phyloP scores from a whole-genome alignment of 2,797 vertebrate genomes.

The Nyctibius grandis region DNA sequence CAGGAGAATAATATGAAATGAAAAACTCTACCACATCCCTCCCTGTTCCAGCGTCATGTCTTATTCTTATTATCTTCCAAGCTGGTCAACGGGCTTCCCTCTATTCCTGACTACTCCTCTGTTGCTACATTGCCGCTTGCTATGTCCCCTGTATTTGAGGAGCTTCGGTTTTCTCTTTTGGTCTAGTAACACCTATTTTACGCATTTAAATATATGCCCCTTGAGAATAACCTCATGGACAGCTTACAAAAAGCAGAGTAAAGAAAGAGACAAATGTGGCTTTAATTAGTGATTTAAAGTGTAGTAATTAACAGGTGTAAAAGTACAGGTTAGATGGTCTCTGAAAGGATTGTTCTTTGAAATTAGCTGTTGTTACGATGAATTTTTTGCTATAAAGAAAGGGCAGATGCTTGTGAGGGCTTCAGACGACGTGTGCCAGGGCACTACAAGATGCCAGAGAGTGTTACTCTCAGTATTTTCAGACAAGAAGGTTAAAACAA shows the following conservation, averaged over 20 bases:
- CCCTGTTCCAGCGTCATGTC: not conserved
- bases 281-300: not conserved
- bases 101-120: not conserved
- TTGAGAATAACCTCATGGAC: not conserved
- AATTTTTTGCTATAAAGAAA: not conserved
- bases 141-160: not conserved
- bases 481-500: not conserved
- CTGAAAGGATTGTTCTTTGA: not conserved
- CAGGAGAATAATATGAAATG: not conserved
- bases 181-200: not conserved
- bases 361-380: not conserved
- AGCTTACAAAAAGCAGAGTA: not conserved
- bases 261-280: not conserved
- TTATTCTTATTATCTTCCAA: not conserved
- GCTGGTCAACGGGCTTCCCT: rapidly evolving
- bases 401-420: not conserved
- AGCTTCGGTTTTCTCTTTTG: not conserved
- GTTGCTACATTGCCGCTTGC: not conserved
- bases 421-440: not conserved
- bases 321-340: not conserved
- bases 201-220: not conserved
- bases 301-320: not conserved
- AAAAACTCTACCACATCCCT: not conserved
- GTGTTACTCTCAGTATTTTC: not conserved
- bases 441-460: not conserved